Evolutionary conservation across 2,113 vertebrate genomes (phyloP), one percentile per base, ranked within the genome.

Genomic region (Psephotus haematonotus): DNA sequence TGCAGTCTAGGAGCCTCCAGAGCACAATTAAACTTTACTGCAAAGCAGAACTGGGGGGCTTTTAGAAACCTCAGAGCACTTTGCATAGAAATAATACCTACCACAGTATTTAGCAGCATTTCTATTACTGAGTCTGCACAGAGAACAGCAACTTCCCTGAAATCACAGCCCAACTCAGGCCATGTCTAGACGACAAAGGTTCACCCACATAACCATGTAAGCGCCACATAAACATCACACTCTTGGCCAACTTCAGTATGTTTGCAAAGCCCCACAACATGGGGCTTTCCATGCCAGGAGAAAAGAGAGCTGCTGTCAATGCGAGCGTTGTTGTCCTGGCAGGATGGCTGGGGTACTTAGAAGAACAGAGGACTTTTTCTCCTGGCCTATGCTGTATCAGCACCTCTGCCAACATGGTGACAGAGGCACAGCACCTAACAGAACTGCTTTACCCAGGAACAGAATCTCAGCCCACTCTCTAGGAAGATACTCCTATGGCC

Each of bases 41-140:
- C 80, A 52, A 50, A 81, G 86, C 79, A 92, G 64, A 84, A 92
- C 43, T n/a, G 9, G 31, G 43, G 68, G 47, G 39, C 79, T 88
- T 86, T 84, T 64, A 68, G 76, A 92, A 94, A 90, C 47, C 65
- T 71, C 80, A 81, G 57, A 90, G 79, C 68, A 69, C 72, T 90
- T 93, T 29, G 82, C 27, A 64, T 2, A 68, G 72, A 90, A 90
- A 59, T 39, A 52, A 77, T 50, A 77, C 50, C 64, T 70, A 63
- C 50, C 53, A 60, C 35, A 63, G 69, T 55, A 75, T 59, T 86
- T 75, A 68, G 46, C 2, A 82, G 46, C 37, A 63, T 59, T 86
- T 90, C 75, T 74, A 14, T 35, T 63, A 27, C 52, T 50, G 28
- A 80, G 11, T 18, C 52, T 72, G 89, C 47, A 31, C 1, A 14